phyloP scores from a whole-genome alignment of 64 coral and sea anemone genomes.

The Dendronephthya gigantea region DNA sequence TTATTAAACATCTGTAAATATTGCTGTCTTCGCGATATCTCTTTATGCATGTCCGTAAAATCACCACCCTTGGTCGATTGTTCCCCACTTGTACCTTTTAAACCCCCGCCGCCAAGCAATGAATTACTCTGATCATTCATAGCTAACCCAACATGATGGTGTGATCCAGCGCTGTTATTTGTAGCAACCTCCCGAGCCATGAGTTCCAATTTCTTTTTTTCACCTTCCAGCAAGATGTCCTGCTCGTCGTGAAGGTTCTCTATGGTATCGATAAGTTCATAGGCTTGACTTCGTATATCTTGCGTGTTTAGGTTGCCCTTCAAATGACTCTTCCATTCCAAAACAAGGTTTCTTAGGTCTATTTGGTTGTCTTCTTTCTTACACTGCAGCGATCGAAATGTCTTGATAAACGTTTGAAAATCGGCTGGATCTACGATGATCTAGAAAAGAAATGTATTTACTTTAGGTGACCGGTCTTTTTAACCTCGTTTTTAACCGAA shows the following conservation, averaged over 20 bases:
- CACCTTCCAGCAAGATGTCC: not conserved
- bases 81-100: not conserved
- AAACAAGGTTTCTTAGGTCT: not conserved
- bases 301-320: not conserved
- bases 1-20: constrained; percentile 2
- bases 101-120: not conserved
- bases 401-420: not conserved
- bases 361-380: constrained; percentile 18
- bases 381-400: not conserved
- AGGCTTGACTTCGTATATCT: not conserved
- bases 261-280: not conserved
- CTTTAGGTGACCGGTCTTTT: no score
- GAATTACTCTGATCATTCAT: not conserved
- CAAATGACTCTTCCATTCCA: not conserved
- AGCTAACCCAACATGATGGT: not conserved
- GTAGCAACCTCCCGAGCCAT: not conserved
- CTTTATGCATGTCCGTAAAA: not conserved
- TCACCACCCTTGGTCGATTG: not conserved
- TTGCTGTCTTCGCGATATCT: not conserved
- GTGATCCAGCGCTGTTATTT: not conserved
- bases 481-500: no score
- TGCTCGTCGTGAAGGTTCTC: not conserved
- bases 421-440: not conserved
- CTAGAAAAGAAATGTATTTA: no score
- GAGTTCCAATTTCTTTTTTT: not conserved